Base-by-base conservation (phyloP, 2,888 invertebrate genomes). In the Tenthredo mesomela region DNA sequence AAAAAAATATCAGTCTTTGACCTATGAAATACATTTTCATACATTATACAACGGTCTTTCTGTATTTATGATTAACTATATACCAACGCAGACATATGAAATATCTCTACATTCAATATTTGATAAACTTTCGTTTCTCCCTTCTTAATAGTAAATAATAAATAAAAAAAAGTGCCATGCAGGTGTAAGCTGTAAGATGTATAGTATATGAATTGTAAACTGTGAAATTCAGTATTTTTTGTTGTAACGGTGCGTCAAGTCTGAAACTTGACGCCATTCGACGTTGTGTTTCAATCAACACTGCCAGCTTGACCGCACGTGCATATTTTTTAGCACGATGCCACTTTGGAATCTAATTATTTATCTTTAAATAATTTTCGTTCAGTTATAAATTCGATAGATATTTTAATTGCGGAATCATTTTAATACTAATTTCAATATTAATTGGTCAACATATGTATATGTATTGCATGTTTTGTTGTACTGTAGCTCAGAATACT, bases 301-400 rank as follows among this genome's bases (percentile, higher is more conserved):
- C 86, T 86, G 87, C 87, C 87, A 87, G 82, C 70, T 84, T 85
- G 85, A 85, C 84, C 84, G 85, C 71, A 85, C 85, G 84, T 78
- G 85, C 73, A 33, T 73, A 71, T 82, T 84, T 84, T 61, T 65
- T 5, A 77, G 50, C 75, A 77, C 75, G 75, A 77, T 77, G 75
- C 75, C 50, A 77, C 5, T 29, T 50, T 77, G 15, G 18, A 77
- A 77, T 12, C 15, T 37, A 54, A 40, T 43, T 73, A 73, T 73
- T 43, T 73, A n/a, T 43, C 43, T 21, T 21, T 43, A n/a, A 47
- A 77, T 77, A 37, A 73, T 73, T 47, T 71, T 73, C 15, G n/a
- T 40, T 7, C 21, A 73, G 15, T 47, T 77, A 50, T 77, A 77
- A 15, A 12, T 77, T 50, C 50, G 29, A 77, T 29, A 9, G 29